Conservation (phyloP, 2,113 vertebrate species). For the Trichomycterus rosablanca region DNA sequence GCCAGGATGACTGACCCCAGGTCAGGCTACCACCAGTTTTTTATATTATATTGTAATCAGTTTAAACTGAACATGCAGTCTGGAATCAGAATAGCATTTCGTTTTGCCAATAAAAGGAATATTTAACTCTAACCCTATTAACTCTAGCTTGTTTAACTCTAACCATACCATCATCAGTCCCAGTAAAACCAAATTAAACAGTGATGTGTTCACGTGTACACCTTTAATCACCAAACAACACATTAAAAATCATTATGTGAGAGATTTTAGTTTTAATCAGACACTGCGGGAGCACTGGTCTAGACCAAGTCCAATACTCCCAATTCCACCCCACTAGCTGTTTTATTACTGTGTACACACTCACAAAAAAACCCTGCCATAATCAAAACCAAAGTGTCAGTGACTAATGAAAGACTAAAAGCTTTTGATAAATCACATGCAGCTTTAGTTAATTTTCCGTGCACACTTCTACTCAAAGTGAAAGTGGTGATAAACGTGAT, state of each 20-base stretch:
- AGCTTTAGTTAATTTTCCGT: constrained; percentile 43
- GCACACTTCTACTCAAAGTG: constrained; percentile 18
- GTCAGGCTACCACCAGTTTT: no score
- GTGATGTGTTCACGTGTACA: no score
- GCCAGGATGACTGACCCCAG: no score
- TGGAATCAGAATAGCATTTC: no score
- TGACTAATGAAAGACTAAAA: constrained; percentile 19
- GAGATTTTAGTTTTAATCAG: constrained; percentile 12
- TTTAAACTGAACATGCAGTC: no score
- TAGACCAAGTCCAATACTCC: constrained; percentile 43
- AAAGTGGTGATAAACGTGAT: constrained; percentile 41
- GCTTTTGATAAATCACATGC: constrained; percentile 6
- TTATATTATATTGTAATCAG: no score
- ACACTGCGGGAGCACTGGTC: constrained; percentile 29
- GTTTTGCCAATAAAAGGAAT: no score
- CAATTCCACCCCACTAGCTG: constrained; percentile 31
- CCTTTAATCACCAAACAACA: no score
- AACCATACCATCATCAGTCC: no score
- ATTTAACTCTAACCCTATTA: no score
- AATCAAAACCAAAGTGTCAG: constrained; percentile 26
- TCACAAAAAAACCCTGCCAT: neutral
- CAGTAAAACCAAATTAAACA: neutral
- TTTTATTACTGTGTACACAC: constrained; percentile 20
- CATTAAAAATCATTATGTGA: constrained; percentile 13
- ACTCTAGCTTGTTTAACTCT: no score